Evolutionary conservation across 2,797 vertebrate species (phyloP), one percentile per base, ranked within the genome.

Genomic region (Poecile montanus): DNA sequence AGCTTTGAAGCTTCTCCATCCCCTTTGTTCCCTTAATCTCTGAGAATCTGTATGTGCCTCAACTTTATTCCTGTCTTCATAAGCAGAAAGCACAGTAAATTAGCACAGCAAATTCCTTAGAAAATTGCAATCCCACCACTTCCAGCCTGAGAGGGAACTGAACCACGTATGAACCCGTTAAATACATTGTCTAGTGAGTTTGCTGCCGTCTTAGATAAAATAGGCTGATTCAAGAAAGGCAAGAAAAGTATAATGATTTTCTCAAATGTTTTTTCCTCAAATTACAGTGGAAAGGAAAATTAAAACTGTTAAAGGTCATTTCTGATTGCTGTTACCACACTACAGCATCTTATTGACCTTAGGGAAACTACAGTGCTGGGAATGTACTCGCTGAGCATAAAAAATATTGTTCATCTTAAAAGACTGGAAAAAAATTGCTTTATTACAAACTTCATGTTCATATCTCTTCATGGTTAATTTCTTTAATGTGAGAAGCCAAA

Each of bases 271-370:
- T 86, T 67, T 67, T 38, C 44, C 50, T 63, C 25, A 86, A 79
- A 89, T 76, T 89, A 50, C 15, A 84, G 30, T 42, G 30, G 47
- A 44, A 79, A 87, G 86, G 36, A 72, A 83, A 73, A 79, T 36
- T 60, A 75, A 93, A 90, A 63, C 12, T 71, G 3, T 73, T 87
- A 92, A 94, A 93, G 60, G 77, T 93, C 76, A 54, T 68, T 68
- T 88, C 32, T 93, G 85, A 91, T 93, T 95, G 53, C 60, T 79
- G 14, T 79, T 73, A 74, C 23, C 68, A 18, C 63, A 65, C 21
- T 66, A 44, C 38, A 93, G 44, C 34, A 57, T 83, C 34, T 85
- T 89, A 77, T 45, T 96, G 87, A 91, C 75, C 47, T 93, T 92
- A 54, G 9, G 60, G 32, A 96, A 96, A 74, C 14, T 12, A 48